phyloP scores from a whole-genome alignment of 2,797 vertebrate species.

The Ctenosaura bakeri region DNA sequence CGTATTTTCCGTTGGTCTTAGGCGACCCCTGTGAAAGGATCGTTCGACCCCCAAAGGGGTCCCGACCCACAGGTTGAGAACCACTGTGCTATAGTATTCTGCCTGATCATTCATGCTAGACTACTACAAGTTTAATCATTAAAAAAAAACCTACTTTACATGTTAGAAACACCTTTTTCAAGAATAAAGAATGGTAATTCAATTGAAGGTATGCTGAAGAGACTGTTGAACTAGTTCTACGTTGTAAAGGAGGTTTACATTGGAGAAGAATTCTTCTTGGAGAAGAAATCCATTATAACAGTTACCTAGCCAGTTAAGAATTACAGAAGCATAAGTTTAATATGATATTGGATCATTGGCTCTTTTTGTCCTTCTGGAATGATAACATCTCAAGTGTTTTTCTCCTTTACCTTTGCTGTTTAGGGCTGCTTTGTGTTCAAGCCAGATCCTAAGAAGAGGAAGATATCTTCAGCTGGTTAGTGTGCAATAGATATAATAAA shows the following conservation, averaged over 20 bases:
- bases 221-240: neutral
- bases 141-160: neutral
- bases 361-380: neutral
- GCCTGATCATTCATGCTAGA: neutral
- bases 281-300: neutral
- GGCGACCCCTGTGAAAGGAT: too few relatives aligned
- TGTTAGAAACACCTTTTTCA: neutral
- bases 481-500: conserved; percentile 34
- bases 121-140: neutral
- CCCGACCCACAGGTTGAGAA: too few relatives aligned
- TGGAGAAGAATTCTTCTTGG: neutral
- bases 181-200: neutral
- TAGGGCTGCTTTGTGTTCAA: conserved; percentile 99
- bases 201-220: neutral
- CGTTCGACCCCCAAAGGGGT: too few relatives aligned
- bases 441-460: conserved; percentile 89
- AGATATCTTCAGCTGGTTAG: conserved; percentile 83
- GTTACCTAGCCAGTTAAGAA: conserved; percentile 12
- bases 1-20: too few relatives aligned
- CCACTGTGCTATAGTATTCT: neutral
- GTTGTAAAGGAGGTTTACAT: conserved; percentile 13
- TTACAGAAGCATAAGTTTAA: conserved; percentile 29
- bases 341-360: conserved; percentile 5
- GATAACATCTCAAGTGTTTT: conserved; percentile 18
- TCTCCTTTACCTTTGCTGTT: conserved; percentile 35